Evolutionary conservation across 2,797 vertebrate species (phyloP), one percentile per base, ranked within the genome.

Genomic region (Gymnoscopelus microlampas): DNA sequence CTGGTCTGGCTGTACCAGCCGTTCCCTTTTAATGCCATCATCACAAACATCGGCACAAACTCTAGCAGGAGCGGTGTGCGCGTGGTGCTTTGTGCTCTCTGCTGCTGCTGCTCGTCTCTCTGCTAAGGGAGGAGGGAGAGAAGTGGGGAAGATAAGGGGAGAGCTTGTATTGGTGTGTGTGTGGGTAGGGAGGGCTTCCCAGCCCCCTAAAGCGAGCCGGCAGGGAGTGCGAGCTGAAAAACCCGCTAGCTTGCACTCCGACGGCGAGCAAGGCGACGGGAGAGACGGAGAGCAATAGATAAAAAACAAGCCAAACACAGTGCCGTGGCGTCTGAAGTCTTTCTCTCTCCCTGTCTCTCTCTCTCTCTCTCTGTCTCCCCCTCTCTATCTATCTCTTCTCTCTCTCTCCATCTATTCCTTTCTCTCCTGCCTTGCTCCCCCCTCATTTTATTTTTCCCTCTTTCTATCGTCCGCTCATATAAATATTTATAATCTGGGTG

Each of bases 401-500:
- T 54, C 35, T 55, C 60, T 68, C n/a, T 55, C 71, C 59, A 48
- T 60, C 61, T 72, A 62, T 48, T 29, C 32, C 70, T 60, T 60
- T 62, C 59, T 68, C 73, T 77, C 63, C 62, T 66, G 39, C 39
- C 65, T 60, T 39, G 66, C 12, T 59, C 70, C 67, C 76, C 73
- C 67, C 70, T n/a, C 62, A 7, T 58, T 68, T 60, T 59, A 57
- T 72, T 59, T 64, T 68, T 68, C 72, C 71, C 77, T 82, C 63
- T 64, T 59, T 55, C 68, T 71, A 60, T 39, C 66, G 71, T 78
- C 77, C 68, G 65, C 82, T 70, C 29, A 12, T 85, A 92, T 93
- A 89, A 91, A 92, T 93, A 92, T 93, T 93, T 90, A 93, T 91
- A 78, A 85, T 83, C 79, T 71, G 66, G 63, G 68, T 88, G 82